Evolutionary conservation across 2,113 vertebrate genomes (phyloP).

Genomic region (Poeciliopsis turrubarensis): DNA sequence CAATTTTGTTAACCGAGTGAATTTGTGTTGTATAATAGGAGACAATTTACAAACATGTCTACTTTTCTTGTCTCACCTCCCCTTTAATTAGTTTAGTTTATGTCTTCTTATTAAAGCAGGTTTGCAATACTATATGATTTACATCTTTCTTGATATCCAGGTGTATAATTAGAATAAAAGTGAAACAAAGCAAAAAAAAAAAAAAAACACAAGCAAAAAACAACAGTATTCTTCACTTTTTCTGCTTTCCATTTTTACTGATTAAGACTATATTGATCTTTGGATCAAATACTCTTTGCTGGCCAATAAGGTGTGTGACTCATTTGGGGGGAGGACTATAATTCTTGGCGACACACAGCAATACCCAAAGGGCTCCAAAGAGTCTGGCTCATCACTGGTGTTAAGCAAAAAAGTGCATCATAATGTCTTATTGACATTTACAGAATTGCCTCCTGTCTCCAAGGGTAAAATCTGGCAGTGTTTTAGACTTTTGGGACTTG

Average conservation of each 20-base stretch:
- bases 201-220: not conserved
- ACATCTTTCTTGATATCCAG: conserved; percentile 15
- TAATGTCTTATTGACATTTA: conserved; percentile 57
- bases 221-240: conserved; percentile 6
- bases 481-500: conserved; percentile 1
- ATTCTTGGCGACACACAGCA: conserved; percentile 64
- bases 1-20: no score
- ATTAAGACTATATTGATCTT: conserved; percentile 76
- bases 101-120: conserved; percentile 39
- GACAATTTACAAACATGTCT: no score
- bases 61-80: conserved; percentile 13
- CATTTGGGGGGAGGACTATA: conserved; percentile 63
- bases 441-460: not conserved
- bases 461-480: not conserved
- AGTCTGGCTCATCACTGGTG: conserved; percentile 57
- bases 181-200: no score
- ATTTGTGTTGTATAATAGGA: no score
- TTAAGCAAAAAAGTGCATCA: conserved; percentile 56
- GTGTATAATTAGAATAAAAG: conserved; percentile 48
- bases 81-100: conserved; percentile 34
- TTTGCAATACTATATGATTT: conserved; percentile 21
- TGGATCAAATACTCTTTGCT: conserved; percentile 67
- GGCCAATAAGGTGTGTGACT: conserved; percentile 67
- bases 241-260: conserved; percentile 53
- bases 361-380: conserved; percentile 56